Base-by-base conservation (phyloP, 2,113 vertebrate species). In the Dolichallabes microphthalmus region DNA sequence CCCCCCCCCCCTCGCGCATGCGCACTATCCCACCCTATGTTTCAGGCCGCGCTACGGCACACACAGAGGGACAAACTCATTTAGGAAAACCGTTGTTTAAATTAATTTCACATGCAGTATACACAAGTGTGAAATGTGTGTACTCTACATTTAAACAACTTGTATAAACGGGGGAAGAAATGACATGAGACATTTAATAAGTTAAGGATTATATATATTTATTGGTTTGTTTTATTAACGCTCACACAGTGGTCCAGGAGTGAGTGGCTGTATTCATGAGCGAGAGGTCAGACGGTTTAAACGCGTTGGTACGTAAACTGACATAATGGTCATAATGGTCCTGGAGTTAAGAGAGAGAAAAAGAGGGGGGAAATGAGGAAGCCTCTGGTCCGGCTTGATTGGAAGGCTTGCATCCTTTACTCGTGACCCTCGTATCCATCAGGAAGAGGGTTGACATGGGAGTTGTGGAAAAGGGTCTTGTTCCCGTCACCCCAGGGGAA, bases 401-500 rank as follows among this genome's bases (percentile, higher is more conserved):
- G 69, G 89, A 90, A 89, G 84, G 91, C 87, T 79, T 27, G 45
- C 50, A 53, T 27, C 58, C 4, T 89, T 90, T 89, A 95, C 2
- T 95, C 91, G 0, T 90, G 89, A n/a, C 95, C 95, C 94, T 98
- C 98, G 58, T 96, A 99, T 82, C 98, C 98, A 0, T 94, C 94
- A 45, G 98, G 97, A 77, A 99, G 97, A 50, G 97, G 0, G 2
- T 99, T 99, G 87, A 90, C 0, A 0, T 95, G 96, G 0, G 95
- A 0, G 82, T 99, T 99, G 94, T 99, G 98, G 93, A 99, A 98
- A 0, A 99, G 92, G 22, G 80, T 85, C 88, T 96, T 96, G 90
- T 92, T 95, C 30, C 98, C 98, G 32, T 99, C 97, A 83, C 98
- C 97, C 98, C 98, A 99, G 2, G 98, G 98, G 82, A 98, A 99